These are phyloP conservation scores for Allolobophora icterica DNA, from an alignment of 2,888 invertebrate species.

Conservation along the genomic window DNA sequence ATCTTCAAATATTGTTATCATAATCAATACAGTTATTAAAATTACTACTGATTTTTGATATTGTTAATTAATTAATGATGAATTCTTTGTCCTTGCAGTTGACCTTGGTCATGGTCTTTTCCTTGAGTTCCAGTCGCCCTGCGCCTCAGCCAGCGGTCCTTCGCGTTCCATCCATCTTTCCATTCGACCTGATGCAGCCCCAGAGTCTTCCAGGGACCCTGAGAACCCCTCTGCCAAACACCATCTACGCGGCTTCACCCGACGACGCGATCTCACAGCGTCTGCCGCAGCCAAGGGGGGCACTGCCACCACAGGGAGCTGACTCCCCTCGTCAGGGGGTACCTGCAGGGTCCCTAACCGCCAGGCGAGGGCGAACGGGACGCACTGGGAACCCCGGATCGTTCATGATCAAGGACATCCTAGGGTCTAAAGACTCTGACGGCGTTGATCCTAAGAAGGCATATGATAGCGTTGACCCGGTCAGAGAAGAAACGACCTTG, in stretches of 20 bases:
- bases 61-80: neutral
- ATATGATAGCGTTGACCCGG: neutral
- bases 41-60: neutral
- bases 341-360: too few species aligned
- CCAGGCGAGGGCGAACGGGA: neutral
- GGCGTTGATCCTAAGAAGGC: neutral
- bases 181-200: neutral
- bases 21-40: too few species aligned
- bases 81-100: neutral
- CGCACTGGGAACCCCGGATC: neutral
- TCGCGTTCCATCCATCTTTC: neutral
- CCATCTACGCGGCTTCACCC: neutral
- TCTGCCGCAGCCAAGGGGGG: neutral
- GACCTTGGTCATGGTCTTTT: neutral
- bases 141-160: neutral
- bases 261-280: neutral
- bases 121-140: neutral
- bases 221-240: neutral
- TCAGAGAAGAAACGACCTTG: conserved; percentile 8
- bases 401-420: conserved; percentile 21
- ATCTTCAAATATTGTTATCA: too few species aligned
- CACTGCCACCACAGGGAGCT: neutral
- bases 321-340: neutral
- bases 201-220: neutral
- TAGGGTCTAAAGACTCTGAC: neutral